Evolutionary conservation across 2,113 vertebrate genomes (phyloP), one percentile per base, ranked within the genome.

Genomic region (Gasterosteus nipponicus): DNA sequence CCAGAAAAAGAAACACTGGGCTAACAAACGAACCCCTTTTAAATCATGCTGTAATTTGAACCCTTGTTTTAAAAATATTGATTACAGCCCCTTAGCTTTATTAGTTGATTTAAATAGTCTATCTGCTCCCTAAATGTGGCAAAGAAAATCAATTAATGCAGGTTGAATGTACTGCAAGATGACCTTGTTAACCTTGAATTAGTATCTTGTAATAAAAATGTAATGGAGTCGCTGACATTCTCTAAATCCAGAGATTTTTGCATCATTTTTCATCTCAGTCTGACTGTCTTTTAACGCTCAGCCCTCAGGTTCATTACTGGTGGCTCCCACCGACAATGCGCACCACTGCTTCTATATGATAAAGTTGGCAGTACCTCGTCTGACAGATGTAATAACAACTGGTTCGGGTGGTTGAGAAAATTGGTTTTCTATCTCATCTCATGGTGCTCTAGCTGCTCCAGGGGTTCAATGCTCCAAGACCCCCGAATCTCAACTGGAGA

Each of bases 361-460:
- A 72, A 58, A 53, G 46, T 18, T 81, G 69, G 46, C 41, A 29
- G n/a, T 53, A 47, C 51, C 39, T 47, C 35, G n/a, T 75, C 75
- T 59, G 72, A 79, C 31, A 46, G 33, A 70, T 69, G 39, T 81
- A 70, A 87, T 73, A 79, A 72, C 69, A 51, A 47, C 19, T 49
- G n/a, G 39, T 53, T 35, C 38, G 51, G 75, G 56, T 63, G 8
- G 67, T 63, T 77, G 70, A 38, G 68, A 82, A 65, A 75, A 78
- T 63, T 80, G 47, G 47, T 12, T 58, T 86, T 73, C 47, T 67
- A 74, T 83, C 72, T 79, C 64, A 81, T 85, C 60, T 68, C 29
- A 26, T 71, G 26, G 46, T 42, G 10, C 68, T 69, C 46, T 46
- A 42, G n/a, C 8, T 15, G 42, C 65, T 79, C 58, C 77, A 76